Evolutionary conservation across 2,113 vertebrate species (phyloP).

Genomic region (Urocitellus parryii): DNA sequence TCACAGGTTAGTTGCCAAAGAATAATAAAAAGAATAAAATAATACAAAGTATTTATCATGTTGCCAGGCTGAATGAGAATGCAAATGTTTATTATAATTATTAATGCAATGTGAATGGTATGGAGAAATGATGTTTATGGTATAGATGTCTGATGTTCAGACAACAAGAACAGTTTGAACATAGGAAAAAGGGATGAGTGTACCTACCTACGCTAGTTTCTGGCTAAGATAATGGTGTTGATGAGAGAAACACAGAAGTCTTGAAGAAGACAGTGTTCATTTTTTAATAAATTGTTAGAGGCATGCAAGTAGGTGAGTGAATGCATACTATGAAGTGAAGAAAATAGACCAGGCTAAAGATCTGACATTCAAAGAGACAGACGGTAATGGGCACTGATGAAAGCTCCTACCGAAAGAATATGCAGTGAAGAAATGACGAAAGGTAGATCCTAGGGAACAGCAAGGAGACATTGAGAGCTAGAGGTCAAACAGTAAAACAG

Average conservation of each 20-base stretch:
- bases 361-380: not conserved
- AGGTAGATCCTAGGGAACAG: not conserved
- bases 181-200: not conserved
- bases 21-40: constrained; percentile 42
- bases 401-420: not conserved
- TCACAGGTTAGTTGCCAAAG: not conserved
- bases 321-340: not conserved
- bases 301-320: not conserved
- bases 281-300: not conserved
- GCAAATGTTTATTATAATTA: constrained; percentile 22
- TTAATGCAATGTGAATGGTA: constrained; percentile 11
- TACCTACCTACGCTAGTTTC: constrained; percentile 7
- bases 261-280: constrained; percentile 1
- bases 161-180: not conserved
- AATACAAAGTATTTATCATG: not conserved
- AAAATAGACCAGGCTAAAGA: constrained; percentile 40
- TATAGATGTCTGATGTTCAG: constrained; percentile 14
- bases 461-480: constrained; percentile 20
- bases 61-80: not conserved
- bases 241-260: not conserved
- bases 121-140: not conserved
- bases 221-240: not conserved
- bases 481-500: not conserved
- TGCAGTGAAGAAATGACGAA: not conserved
- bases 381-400: not conserved